Percentiles rank a stretch among this genome's conserved stretches.
phyloP scores from a whole-genome alignment of 2,113 vertebrate species.

The Danio rerio region GRCz12tu NC_133176.1:38973001-38973500 shows the following conservation, averaged over 20 bases:
- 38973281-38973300: slow-evolving; percentile 42
- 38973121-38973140: slow-evolving; percentile 77
- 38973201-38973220: slow-evolving; percentile 60
- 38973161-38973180: slow-evolving; percentile 73
- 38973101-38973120: slow-evolving; percentile 65
- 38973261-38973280: not conserved
- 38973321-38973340: slow-evolving; percentile 93
- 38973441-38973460: slow-evolving; percentile 19
- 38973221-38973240: slow-evolving; percentile 65
- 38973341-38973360: slow-evolving; percentile 92
- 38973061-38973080: slow-evolving; percentile 58
- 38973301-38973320: slow-evolving; percentile 96
- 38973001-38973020: slow-evolving; percentile 12
- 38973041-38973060: slow-evolving; percentile 64
- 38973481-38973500: slow-evolving; percentile 19
- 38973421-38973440: slow-evolving; percentile 19
- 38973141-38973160: slow-evolving; percentile 71
- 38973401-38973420: not conserved
- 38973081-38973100: slow-evolving; percentile 53
- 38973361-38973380: slow-evolving; percentile 95
- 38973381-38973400: slow-evolving; percentile 81
- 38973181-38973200: slow-evolving; percentile 66
- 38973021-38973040: not conserved
- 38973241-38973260: slow-evolving; percentile 12
- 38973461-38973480: slow-evolving; percentile 3